These are phyloP conservation scores for Engraulis encrasicolus DNA, from an alignment of 2,113 vertebrate genomes.

Conservation along the genomic window DNA sequence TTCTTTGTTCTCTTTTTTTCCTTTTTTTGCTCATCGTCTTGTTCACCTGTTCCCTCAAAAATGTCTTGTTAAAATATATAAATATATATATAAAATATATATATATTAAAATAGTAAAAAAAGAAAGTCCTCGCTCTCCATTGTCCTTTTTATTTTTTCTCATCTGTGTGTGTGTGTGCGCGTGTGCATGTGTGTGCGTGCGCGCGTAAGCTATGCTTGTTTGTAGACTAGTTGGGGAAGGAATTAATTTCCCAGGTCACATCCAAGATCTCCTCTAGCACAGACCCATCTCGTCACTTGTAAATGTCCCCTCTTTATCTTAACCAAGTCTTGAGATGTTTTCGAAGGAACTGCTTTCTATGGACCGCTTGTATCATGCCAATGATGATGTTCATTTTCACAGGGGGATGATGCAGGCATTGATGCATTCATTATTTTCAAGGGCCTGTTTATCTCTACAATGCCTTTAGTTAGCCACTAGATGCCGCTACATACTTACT, in stretches of 20 bases:
- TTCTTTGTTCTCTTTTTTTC: no score
- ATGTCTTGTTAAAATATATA: constrained; percentile 38
- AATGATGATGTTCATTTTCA: constrained; percentile 1
- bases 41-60: constrained; percentile 39
- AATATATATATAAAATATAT: constrained; percentile 51
- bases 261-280: not conserved
- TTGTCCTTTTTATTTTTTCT: constrained; percentile 29
- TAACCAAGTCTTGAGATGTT: constrained; percentile 30
- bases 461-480: constrained; percentile 20
- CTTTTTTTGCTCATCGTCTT: constrained; percentile 23
- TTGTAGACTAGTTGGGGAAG: not conserved
- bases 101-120: constrained; percentile 40
- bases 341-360: constrained; percentile 51
- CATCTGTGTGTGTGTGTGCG: constrained; percentile 25
- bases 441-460: constrained; percentile 15
- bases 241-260: not conserved
- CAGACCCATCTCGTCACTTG: not conserved
- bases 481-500: constrained; percentile 7
- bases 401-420: not conserved
- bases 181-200: constrained; percentile 56
- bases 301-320: not conserved
- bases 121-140: constrained; percentile 4
- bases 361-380: not conserved
- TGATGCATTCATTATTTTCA: not conserved
- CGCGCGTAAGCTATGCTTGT: constrained; percentile 45